A percentile compares a stretch with the other conserved stretches of the same genome.
Evolutionary conservation across 1,140 invertebrate genomes (phyloP).

Genomic region (Brachionus manjavacas): DNA sequence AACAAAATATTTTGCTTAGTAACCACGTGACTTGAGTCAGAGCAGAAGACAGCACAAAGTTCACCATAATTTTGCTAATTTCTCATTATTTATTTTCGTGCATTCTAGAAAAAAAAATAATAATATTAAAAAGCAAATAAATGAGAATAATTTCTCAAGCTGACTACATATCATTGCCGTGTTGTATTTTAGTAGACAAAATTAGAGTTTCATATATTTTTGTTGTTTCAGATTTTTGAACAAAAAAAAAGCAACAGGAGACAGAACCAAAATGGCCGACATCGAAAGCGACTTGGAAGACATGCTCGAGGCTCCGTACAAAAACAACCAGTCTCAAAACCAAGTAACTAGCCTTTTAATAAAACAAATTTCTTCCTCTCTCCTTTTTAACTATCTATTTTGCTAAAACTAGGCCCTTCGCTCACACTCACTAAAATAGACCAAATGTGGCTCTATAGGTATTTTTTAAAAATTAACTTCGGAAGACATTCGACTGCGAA

Average conservation of each 20-base stretch:
- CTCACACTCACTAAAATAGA: background rate
- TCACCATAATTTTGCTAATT: background rate
- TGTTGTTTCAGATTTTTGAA: background rate
- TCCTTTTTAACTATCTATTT: background rate
- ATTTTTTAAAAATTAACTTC: background rate
- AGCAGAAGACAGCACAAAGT: background rate
- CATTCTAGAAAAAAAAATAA: background rate
- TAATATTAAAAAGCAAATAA: background rate
- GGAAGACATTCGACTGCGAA: background rate
- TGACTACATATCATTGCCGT: background rate
- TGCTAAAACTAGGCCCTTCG: background rate
- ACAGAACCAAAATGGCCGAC: background rate
- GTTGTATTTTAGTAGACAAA: background rate
- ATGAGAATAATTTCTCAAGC: background rate
- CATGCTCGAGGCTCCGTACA: slow-evolving; percentile 34
- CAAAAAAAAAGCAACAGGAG: too few relatives aligned
- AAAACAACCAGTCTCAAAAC: background rate
- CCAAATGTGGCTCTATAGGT: background rate
- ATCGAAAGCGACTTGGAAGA: slow-evolving; percentile 9
- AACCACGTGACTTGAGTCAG: background rate
- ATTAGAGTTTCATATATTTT: background rate
- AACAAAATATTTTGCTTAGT: background rate
- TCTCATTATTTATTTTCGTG: background rate
- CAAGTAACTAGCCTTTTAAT: background rate
- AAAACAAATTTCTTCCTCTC: background rate